These are phyloP conservation scores for Lasaia peninsularis DNA, from an alignment of 1,140 invertebrate species.

Conservation along the genomic window DNA sequence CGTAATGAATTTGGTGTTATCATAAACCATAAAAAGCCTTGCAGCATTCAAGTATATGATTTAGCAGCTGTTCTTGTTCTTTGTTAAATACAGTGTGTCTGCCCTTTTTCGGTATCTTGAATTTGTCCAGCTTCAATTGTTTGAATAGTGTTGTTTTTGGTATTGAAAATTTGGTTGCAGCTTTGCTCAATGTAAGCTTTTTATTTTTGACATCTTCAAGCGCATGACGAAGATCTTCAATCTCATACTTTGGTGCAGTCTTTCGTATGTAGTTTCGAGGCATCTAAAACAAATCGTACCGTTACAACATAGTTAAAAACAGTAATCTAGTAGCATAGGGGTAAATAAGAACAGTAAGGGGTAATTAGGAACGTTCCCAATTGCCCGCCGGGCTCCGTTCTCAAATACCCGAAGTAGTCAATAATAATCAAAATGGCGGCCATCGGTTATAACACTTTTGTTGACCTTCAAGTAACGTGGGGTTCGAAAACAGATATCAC, in stretches of 20 bases:
- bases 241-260: constrained; percentile 21
- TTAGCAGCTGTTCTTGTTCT: constrained; percentile 15
- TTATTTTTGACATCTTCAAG: constrained; percentile 27
- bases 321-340: background rate
- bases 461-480: constrained; percentile 17
- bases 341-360: constrained; percentile 4
- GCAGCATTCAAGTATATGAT: constrained; percentile 14
- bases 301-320: background rate
- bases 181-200: constrained; percentile 24
- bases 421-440: constrained; percentile 21
- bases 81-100: constrained; percentile 3
- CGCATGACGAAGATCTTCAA: constrained; percentile 25
- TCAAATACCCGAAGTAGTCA: constrained; percentile 18
- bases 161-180: constrained; percentile 18
- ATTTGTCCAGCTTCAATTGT: constrained; percentile 9
- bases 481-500: constrained; percentile 18
- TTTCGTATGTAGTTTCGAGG: constrained; percentile 25
- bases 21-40: constrained; percentile 15
- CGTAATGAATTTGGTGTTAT: constrained; percentile 14
- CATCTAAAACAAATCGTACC: constrained; percentile 27
- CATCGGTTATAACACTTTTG: constrained; percentile 17
- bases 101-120: constrained; percentile 15
- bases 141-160: constrained; percentile 28
- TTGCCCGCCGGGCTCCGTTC: constrained; percentile 18
- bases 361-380: constrained; percentile 19